Conservation (phyloP, 2,113 vertebrate species). For the Edolisoma coerulescens region DNA sequence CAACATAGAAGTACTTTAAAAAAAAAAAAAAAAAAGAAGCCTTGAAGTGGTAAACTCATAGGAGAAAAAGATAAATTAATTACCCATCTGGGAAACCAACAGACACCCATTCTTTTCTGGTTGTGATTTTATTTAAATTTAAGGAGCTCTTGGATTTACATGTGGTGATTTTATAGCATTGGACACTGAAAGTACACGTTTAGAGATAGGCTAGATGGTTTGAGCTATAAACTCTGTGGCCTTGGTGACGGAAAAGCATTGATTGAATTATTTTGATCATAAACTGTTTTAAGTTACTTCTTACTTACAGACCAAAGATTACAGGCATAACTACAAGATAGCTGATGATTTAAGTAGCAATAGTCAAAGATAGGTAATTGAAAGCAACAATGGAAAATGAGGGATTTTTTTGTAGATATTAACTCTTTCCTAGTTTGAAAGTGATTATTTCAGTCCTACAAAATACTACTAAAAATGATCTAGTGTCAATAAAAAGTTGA, state of each 20-base stretch:
- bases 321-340: background rate
- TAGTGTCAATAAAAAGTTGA: background rate
- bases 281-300: background rate
- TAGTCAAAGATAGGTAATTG: background rate
- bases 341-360: background rate
- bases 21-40: background rate
- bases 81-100: background rate
- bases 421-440: background rate
- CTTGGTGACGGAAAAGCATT: background rate
- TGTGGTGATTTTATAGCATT: background rate
- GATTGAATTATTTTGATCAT: background rate
- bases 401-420: background rate
- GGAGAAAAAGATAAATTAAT: background rate
- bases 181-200: background rate
- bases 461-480: background rate
- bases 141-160: background rate
- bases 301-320: background rate
- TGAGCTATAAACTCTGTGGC: background rate
- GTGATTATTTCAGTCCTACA: background rate
- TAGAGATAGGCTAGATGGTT: background rate
- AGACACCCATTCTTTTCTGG: background rate
- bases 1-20: background rate
- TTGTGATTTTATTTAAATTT: background rate
- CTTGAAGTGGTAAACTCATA: background rate
- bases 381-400: background rate